Percentiles rank a stretch among this genome's conserved stretches.
phyloP scores from a whole-genome alignment of 2,888 invertebrate species.

The Disparrhopalites patrizii region DNA sequence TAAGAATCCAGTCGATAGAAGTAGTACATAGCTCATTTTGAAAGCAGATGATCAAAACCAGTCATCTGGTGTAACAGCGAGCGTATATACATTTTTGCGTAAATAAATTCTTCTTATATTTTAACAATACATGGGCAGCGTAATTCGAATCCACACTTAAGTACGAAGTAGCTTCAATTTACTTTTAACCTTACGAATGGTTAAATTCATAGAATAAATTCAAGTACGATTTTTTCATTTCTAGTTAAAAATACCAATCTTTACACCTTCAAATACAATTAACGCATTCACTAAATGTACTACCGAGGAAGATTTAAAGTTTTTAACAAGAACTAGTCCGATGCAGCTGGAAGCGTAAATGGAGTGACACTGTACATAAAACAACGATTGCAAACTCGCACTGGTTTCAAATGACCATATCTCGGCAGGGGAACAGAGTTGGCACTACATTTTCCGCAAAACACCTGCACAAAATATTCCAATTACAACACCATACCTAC shows the following conservation, averaged over 20 bases:
- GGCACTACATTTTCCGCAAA: constrained; percentile 89
- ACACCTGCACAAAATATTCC: constrained; percentile 57
- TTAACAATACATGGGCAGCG: background rate
- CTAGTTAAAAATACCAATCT: background rate
- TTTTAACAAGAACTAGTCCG: constrained; percentile 7
- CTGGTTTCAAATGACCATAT: constrained; percentile 87
- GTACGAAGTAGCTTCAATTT: constrained; percentile 3
- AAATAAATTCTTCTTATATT: too few species aligned
- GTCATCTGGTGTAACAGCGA: too few species aligned
- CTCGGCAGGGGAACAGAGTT: constrained; percentile 89
- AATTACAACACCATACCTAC: background rate
- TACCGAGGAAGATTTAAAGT: constrained; percentile 6
- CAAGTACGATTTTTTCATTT: background rate
- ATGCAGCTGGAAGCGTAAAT: constrained; percentile 53
- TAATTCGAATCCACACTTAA: background rate
- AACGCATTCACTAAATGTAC: background rate
- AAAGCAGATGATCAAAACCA: constrained; percentile 6
- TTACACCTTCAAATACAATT: background rate
- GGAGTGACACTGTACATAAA: constrained; percentile 69
- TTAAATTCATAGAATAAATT: constrained; percentile 1
- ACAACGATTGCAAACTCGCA: constrained; percentile 88
- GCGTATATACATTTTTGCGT: too few species aligned
- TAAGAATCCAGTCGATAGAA: constrained; percentile 16
- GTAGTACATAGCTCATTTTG: constrained; percentile 9
- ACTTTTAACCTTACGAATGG: background rate